Evolutionary conservation across 2,113 vertebrate species (phyloP).

Genomic region (Percopsis transmontana): DNA sequence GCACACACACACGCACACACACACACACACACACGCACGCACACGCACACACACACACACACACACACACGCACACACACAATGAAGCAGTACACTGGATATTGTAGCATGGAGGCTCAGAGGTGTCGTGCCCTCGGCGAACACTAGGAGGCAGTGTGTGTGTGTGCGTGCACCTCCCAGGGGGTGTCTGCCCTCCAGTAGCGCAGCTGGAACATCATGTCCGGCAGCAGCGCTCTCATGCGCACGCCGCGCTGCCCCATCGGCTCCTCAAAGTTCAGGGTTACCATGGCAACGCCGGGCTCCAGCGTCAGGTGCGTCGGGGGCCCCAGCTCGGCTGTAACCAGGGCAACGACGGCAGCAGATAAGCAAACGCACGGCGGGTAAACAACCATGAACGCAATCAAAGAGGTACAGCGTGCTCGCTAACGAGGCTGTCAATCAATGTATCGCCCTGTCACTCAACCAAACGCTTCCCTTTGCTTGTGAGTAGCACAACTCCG

Average conservation of each 20-base stretch:
- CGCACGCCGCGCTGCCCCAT: not conserved
- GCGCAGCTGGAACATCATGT: slow-evolving; percentile 10
- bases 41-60: not conserved
- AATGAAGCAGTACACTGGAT: not conserved
- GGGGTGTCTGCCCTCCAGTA: slow-evolving; percentile 33
- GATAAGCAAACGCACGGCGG: too few relatives aligned
- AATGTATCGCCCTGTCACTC: too few relatives aligned
- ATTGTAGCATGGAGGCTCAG: not conserved
- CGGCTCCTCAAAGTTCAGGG: slow-evolving; percentile 19
- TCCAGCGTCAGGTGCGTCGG: slow-evolving; percentile 16
- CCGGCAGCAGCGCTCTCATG: slow-evolving; percentile 17
- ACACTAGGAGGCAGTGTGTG: not conserved
- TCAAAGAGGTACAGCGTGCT: not conserved
- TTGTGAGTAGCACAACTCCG: too few relatives aligned
- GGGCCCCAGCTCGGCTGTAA: slow-evolving; percentile 24
- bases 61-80: not conserved
- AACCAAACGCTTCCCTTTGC: too few relatives aligned
- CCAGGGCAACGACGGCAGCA: not conserved
- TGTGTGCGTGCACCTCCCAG: not conserved
- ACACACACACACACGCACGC: not conserved
- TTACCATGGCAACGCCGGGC: slow-evolving; percentile 13
- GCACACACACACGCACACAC: not conserved
- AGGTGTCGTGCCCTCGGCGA: too few relatives aligned
- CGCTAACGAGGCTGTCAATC: too few relatives aligned
- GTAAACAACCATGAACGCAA: not conserved